A percentile compares a stretch with the other conserved stretches of the same genome.
These are phyloP conservation scores for Spialia ferax DNA, from an alignment of 2,888 invertebrate species.

Conservation along the genomic window DNA sequence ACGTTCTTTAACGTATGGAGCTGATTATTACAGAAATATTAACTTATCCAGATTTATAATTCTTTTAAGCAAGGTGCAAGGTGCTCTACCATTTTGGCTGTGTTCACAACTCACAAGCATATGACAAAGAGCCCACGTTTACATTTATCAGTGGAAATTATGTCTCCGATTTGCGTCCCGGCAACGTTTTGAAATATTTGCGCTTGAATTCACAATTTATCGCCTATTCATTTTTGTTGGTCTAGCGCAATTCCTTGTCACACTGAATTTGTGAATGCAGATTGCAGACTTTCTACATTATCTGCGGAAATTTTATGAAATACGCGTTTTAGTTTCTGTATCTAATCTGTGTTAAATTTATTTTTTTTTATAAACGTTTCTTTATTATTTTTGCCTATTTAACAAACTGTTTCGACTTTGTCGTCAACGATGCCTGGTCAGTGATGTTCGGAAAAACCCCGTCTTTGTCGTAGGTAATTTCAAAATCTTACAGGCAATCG, in stretches of 20 bases:
- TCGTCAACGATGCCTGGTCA: too few relatives aligned
- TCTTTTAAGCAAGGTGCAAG: background rate
- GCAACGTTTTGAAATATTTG: conserved; percentile 40
- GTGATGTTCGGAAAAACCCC: too few relatives aligned
- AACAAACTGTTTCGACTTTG: too few relatives aligned
- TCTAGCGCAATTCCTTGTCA: conserved; percentile 29
- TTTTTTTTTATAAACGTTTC: background rate
- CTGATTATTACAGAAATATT: too few relatives aligned
- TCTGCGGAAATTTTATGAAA: background rate
- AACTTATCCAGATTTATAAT: too few relatives aligned
- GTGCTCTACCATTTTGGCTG: conserved; percentile 15
- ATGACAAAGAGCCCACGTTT: conserved; percentile 34
- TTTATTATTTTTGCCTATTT: too few relatives aligned
- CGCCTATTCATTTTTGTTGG: conserved; percentile 39
- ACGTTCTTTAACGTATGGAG: too few relatives aligned
- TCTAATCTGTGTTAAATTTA: background rate
- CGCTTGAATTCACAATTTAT: conserved; percentile 40
- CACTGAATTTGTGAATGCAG: conserved; percentile 8
- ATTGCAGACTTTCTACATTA: conserved; percentile 8
- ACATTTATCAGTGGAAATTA: conserved; percentile 40
- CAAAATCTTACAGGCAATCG: too few relatives aligned
- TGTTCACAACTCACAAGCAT: conserved; percentile 8
- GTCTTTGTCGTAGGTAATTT: too few relatives aligned
- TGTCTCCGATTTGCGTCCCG: conserved; percentile 36
- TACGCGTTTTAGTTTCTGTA: background rate